Base-by-base conservation (phyloP, 2,113 vertebrate species). In the Chamaetylas fuelleborni region DNA sequence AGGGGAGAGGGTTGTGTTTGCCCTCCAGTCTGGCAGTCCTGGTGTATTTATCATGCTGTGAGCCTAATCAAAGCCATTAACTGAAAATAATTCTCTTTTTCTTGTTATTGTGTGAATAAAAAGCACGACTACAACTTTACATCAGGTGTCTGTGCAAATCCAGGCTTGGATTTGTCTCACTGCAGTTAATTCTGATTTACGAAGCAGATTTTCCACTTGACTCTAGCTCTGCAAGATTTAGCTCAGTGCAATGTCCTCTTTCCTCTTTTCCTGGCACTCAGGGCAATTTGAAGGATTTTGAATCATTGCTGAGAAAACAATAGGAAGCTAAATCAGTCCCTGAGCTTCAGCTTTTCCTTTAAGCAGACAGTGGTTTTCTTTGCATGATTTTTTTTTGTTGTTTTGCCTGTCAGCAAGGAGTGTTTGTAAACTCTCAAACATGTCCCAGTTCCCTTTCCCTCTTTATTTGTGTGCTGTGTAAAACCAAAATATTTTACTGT, bases 281-380 rank as follows among this genome's bases (percentile, higher is more conserved):
- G 65, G 14, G 14, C 3, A 5, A 78, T 92, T 69, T 74, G 60
- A 82, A 86, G 69, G 76, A 53, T 69, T 95, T 95, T 93, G 92
- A 94, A 76, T 96, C 86, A 84, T 84, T 14, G 13, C 82, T 57
- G 60, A 26, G 80, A 83, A 93, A 90, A 94, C 95, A 95, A 94
- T 95, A 57, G 95, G 92, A 48, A 74, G 69, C 72, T 81, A 60
- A 94, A 90, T 93, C 79, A 79, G 76, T 83, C 85, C 76, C 76
- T 19, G 43, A 64, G 85, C 76, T 86, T 48, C 70, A 18, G 62
- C 62, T 91, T 90, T 90, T 90, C 92, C 88, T 73, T 83, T 78
- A 60, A 82, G 87, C 62, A 83, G 24, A 3, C 54, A 56, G 73
- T 38, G 92, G 28, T 76, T 90, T 96, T 88, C 85, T 94, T 81